A percentile compares a stretch with the other conserved stretches of the same genome.
These are phyloP conservation scores for Deroplatys truncata DNA, from an alignment of 2,888 invertebrate species.

Conservation along the genomic window DNA sequence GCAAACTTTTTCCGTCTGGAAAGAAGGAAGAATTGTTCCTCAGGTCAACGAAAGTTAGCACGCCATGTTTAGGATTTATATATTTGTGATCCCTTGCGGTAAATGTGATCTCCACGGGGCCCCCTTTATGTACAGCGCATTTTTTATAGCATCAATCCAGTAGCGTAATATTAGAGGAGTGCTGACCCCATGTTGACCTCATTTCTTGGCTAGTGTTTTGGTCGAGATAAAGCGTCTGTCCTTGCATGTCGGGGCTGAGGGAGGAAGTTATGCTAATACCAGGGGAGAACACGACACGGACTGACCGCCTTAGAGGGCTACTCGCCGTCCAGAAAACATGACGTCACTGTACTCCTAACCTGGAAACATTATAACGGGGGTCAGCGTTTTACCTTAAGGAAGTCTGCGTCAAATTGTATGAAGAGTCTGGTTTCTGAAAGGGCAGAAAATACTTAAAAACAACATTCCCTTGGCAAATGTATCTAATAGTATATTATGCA, in stretches of 20 bases:
- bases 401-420: no score
- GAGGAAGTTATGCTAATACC: conserved; percentile 8
- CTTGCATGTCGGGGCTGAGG: conserved; percentile 4
- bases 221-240: neutral
- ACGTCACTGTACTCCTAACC: neutral
- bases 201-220: neutral
- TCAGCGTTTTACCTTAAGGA: no score
- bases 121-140: neutral
- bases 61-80: neutral
- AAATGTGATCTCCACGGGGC: neutral
- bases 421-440: no score
- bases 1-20: neutral
- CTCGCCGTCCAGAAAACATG: neutral
- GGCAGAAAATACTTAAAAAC: no score
- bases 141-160: neutral
- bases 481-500: no score
- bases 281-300: neutral
- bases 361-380: neutral
- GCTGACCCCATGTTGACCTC: conserved; percentile 7
- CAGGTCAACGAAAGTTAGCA: neutral
- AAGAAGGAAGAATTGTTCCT: neutral
- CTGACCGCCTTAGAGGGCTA: neutral
- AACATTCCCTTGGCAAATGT: no score
- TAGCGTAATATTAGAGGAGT: neutral
- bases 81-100: neutral